phyloP scores from a whole-genome alignment of 2,888 invertebrate species.

The Galeruca laticollis region DNA sequence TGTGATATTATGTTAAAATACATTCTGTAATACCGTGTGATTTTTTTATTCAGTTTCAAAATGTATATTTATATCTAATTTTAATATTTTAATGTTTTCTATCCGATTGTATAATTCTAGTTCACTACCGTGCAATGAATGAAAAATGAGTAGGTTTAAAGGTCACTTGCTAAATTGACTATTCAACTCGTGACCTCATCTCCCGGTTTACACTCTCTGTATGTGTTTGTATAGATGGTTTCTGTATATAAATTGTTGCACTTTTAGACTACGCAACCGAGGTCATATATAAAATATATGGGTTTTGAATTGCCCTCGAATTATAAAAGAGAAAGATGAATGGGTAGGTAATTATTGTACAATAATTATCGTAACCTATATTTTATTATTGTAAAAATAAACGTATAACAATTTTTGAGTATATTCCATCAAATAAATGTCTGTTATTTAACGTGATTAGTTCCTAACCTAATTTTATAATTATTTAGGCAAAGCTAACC shows the following conservation, averaged over 20 bases:
- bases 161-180: conserved; percentile 9
- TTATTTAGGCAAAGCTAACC: too few relatives aligned
- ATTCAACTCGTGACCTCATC: conserved; percentile 17
- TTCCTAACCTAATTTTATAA: too few relatives aligned
- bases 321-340: not conserved
- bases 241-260: not conserved
- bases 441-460: too few relatives aligned
- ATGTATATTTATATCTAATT: not conserved
- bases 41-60: not conserved
- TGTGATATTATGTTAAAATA: too few relatives aligned
- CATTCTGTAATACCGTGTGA: too few relatives aligned
- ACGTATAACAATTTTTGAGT: too few relatives aligned
- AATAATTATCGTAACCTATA: not conserved
- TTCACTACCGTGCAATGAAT: not conserved
- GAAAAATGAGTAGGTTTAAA: conserved; percentile 4
- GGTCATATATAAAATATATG: conserved; percentile 1
- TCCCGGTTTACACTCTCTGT: not conserved
- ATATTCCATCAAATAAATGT: too few relatives aligned
- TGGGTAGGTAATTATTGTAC: not conserved
- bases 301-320: not conserved
- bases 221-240: not conserved
- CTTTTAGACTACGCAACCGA: not conserved
- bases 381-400: not conserved
- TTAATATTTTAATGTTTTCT: conserved; percentile 2
- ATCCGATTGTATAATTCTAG: not conserved